These are phyloP conservation scores for Brotula barbata DNA, from an alignment of 2,797 vertebrate species.

Conservation along the genomic window DNA sequence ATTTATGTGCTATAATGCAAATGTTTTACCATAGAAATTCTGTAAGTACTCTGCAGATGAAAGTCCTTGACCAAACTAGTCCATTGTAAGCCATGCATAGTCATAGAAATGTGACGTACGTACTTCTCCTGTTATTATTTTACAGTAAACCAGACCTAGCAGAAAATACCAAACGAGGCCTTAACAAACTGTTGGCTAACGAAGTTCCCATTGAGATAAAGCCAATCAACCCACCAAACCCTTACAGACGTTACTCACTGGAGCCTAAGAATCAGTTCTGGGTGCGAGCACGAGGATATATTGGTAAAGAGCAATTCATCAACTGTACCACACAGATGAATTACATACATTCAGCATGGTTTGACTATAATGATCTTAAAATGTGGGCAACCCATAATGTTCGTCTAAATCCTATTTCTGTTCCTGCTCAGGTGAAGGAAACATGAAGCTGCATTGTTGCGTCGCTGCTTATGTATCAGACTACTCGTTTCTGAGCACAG, in stretches of 20 bases:
- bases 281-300: constrained; percentile 89
- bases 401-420: constrained; percentile 5
- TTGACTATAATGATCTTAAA: too few relatives aligned
- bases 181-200: constrained; percentile 85
- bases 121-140: constrained; percentile 26
- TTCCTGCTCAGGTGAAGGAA: constrained; percentile 83
- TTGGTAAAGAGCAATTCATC: too few relatives aligned
- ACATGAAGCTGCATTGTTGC: constrained; percentile 95
- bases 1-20: too few relatives aligned
- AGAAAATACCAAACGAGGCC: constrained; percentile 77
- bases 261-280: constrained; percentile 89
- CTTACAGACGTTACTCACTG: constrained; percentile 54
- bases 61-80: too few relatives aligned
- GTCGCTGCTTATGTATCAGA: constrained; percentile 95
- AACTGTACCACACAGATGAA: too few relatives aligned
- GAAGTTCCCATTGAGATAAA: constrained; percentile 93
- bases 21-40: too few relatives aligned
- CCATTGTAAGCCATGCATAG: too few relatives aligned
- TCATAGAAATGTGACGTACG: too few relatives aligned
- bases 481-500: constrained; percentile 86
- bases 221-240: constrained; percentile 80
- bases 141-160: constrained; percentile 85
- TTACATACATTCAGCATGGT: too few relatives aligned
- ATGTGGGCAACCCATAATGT: too few relatives aligned
- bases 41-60: too few relatives aligned